Evolutionary conservation across 2,113 vertebrate genomes (phyloP).

Genomic region (Suricata suricatta): DNA sequence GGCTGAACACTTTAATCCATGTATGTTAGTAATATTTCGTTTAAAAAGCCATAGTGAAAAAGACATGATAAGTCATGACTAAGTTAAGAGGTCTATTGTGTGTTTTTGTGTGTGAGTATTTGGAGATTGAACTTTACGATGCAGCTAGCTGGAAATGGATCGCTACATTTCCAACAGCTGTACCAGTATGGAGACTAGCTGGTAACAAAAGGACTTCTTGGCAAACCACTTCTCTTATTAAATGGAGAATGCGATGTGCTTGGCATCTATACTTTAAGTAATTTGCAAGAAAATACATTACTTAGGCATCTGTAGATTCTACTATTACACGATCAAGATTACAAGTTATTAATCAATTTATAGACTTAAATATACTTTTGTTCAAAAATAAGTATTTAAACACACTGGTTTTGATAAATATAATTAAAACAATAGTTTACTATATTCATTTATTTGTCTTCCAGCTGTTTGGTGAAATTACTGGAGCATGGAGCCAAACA

Average conservation of each 20-base stretch:
- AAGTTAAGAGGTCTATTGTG: neutral
- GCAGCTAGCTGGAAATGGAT: slow-evolving; percentile 44
- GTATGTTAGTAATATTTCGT: neutral
- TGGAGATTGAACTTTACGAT: neutral
- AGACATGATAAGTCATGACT: neutral
- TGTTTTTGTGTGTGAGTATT: neutral
- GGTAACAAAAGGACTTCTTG: slow-evolving; percentile 74
- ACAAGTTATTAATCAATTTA: slow-evolving; percentile 89
- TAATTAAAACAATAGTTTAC: slow-evolving; percentile 80
- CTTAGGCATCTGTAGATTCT: slow-evolving; percentile 82
- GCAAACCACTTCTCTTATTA: slow-evolving; percentile 68
- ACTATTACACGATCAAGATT: slow-evolving; percentile 84
- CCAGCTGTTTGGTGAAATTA: slow-evolving; percentile 75
- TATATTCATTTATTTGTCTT: slow-evolving; percentile 73
- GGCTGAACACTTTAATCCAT: neutral
- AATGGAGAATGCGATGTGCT: slow-evolving; percentile 59
- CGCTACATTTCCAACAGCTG: slow-evolving; percentile 47
- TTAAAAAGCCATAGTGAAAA: neutral
- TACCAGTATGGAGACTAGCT: slow-evolving; percentile 53
- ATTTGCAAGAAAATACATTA: slow-evolving; percentile 88
- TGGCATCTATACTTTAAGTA: slow-evolving; percentile 78
- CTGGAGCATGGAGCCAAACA: slow-evolving; percentile 73
- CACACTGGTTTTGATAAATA: slow-evolving; percentile 79
- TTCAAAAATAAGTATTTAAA: slow-evolving; percentile 83
- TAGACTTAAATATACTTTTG: slow-evolving; percentile 84